Evolutionary conservation across 1,140 invertebrate species (phyloP), one percentile per base, ranked within the genome.

Genomic region (Lethrus apterus): DNA sequence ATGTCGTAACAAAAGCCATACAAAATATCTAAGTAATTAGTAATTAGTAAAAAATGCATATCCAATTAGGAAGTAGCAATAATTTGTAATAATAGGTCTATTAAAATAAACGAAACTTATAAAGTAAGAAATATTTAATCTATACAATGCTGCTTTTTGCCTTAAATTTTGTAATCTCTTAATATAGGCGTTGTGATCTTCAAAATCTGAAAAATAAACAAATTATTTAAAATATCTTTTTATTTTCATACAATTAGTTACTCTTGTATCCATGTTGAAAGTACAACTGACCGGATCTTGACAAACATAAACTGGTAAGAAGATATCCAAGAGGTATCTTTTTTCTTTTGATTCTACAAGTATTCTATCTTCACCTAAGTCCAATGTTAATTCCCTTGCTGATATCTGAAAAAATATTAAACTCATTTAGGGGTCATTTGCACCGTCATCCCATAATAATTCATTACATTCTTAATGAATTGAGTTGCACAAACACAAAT

Each of bases 291-390:
- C 75, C 5, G 71, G 69, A 19, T 76, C 64, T 54, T 75, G 71
- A 48, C 79, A 64, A 15, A 87, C 63, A 24, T 63, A 59, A 60
- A 73, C 76, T 3, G 82, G 81, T 11, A 86, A 57, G 60, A 78
- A 86, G 44, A 83, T 70, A 63, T 88, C 83, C 23, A 84, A 66
- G 11, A 78, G 56, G 55, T 78, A 77, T 24, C 72, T 70, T 53
- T 70, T 67, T 30, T 73, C 74, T 30, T 70, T 55, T 15, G 71
- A 72, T 53, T 81, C 75, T 31, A 88, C 61, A 13, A 85, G 57
- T 44, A 89, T 75, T 48, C 84, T 70, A 69, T 88, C 83, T 55
- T 83, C 79, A 1, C 82, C 79, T 36, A 88, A 57, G 58, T 84
- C 75, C 33, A 87, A 64, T 11, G 61, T 73, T 7, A 88, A 51